Evolutionary conservation across 2,797 vertebrate species (phyloP), one percentile per base, ranked within the genome.

Genomic region (Psittacula echo): DNA sequence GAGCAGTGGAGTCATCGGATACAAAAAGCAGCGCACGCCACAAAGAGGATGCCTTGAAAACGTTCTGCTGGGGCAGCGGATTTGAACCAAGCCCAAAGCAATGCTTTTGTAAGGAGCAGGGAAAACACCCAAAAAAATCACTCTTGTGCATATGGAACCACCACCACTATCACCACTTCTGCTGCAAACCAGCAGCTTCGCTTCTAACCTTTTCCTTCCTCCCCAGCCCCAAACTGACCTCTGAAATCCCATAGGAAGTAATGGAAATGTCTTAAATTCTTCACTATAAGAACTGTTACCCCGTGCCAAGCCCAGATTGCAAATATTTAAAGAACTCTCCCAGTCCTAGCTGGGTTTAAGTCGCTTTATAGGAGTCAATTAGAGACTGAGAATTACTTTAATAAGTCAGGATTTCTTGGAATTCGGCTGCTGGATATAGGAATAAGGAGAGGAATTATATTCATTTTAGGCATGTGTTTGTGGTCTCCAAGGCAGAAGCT

Each of bases 321-420:
- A 96, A 85, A 76, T 93, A 94, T 93, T 86, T 91, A 71, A 94
- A 94, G 71, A 91, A 78, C 60, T 64, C 62, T 78, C 77, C 83
- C 48, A 58, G 85, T 39, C 73, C 51, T 6, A 85, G 77, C 70
- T 75, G 74, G 77, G 60, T 67, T 88, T 81, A 72, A 93, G 67
- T 88, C 3, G 0, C 70, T 92, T 93, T 82, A 76, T n/a, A 65
- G 37, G 20, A 93, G 41, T 76, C 51, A 81, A 77, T 92, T 50
- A 65, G 64, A 93, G 51, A 93, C 32, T 34, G 21, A 78, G 84
- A 95, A 93, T 90, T 90, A 85, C 87, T 94, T 93, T 24, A 94
- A 50, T 95, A 93, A 96, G 22, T 93, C 80, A 87, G 91, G 96
- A 96, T 94, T 94, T 84, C 89, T 86, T 88, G 94, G 93, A 90